These are phyloP conservation scores for Drosophila aldrichi DNA, from an alignment of 2,888 invertebrate genomes.

Conservation along the genomic window DNA sequence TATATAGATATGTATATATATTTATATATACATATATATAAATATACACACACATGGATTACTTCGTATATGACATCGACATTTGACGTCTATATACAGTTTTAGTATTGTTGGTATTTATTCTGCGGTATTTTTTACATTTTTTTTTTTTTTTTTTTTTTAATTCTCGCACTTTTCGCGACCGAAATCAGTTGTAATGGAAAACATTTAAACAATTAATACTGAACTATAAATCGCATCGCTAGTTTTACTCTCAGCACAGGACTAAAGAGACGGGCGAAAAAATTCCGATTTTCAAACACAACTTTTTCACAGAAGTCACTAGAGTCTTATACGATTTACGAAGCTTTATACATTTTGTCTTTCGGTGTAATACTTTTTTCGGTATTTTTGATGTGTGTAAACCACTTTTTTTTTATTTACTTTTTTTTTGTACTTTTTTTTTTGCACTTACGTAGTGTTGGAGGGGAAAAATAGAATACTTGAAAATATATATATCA, in stretches of 20 bases:
- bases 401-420: conserved; percentile 50
- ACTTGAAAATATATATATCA: conserved; percentile 75
- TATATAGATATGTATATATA: neutral
- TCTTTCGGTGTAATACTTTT: conserved; percentile 36
- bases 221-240: conserved; percentile 36
- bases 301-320: conserved; percentile 55
- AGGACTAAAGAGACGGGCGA: conserved; percentile 34
- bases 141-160: conserved; percentile 30
- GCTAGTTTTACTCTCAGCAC: conserved; percentile 33
- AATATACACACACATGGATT: conserved; percentile 39
- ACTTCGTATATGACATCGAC: conserved; percentile 37
- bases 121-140: conserved; percentile 33
- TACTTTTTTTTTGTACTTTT: conserved; percentile 39
- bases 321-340: conserved; percentile 43
- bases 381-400: conserved; percentile 51
- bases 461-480: conserved; percentile 81
- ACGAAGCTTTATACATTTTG: conserved; percentile 40
- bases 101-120: conserved; percentile 42
- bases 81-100: conserved; percentile 33
- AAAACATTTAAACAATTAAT: conserved; percentile 41
- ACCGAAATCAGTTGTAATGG: conserved; percentile 57
- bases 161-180: conserved; percentile 76
- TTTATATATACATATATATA: conserved; percentile 24
- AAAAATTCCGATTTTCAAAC: conserved; percentile 45
- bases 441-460: conserved; percentile 62